Evolutionary conservation across 1,140 invertebrate genomes (phyloP), one percentile per base, ranked within the genome.

Genomic region (Trachelipus rathkii): DNA sequence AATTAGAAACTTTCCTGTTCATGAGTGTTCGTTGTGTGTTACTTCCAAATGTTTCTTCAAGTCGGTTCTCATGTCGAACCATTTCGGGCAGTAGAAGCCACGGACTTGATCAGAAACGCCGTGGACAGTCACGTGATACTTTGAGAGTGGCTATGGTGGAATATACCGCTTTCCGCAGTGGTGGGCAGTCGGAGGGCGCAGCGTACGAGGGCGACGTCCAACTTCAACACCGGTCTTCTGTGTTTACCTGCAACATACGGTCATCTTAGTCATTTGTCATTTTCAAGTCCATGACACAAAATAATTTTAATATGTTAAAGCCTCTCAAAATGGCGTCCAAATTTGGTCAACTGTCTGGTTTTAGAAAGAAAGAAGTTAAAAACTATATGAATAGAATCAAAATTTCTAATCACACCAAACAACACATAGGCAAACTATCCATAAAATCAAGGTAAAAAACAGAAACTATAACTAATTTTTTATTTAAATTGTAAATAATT

Each of bases 61-160:
- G 74, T 81, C 80, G 70, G 80, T 81, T 78, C 80, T 45, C 68
- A 81, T 81, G 72, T 81, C 80, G 76, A 81, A 81, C 80, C 80
- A 81, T 69, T 81, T 78, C 70, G 80, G 80, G 72, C 80, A 81
- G 77, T 81, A 81, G 74, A 81, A 81, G 76, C 80, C 77, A 67
- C 77, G 80, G 50, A 81, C 80, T 76, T 81, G 80, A 46, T 81
- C 77, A 69, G 80, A 79, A 68, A 81, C 80, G 74, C 80, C 78
- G 84, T 90, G 89, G 85, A 90, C 89, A 90, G 85, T 75, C 45
- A 90, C 89, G 82, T 90, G 89, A 83, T 90, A 90, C 83, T 90
- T 90, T 46, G 90, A 84, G 33, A 89, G 88, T 15, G 89, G 90
- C 82, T 89, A n/a, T 89, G 83, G 90, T 90, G 24, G 87, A 87